phyloP scores from a whole-genome alignment of 2,888 invertebrate species.

The Stegophylla sp. region DNA sequence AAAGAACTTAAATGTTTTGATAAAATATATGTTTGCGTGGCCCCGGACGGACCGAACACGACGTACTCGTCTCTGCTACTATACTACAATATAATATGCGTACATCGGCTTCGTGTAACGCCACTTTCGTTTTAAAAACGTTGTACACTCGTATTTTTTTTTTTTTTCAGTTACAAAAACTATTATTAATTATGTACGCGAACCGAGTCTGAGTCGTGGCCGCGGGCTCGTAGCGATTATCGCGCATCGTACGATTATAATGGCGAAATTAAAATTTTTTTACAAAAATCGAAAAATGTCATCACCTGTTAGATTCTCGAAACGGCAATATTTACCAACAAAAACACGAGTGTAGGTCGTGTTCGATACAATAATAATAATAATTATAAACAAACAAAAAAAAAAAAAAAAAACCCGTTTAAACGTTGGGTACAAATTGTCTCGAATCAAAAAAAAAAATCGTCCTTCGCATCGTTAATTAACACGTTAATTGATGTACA shows the following conservation, averaged over 20 bases:
- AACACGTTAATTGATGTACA: neutral
- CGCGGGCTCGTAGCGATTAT: no score
- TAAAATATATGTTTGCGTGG: constrained; percentile 2
- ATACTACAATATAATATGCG: neutral
- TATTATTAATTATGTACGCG: no score
- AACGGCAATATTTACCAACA: neutral
- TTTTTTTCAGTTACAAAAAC: no score
- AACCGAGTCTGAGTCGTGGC: no score
- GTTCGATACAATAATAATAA: neutral
- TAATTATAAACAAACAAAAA: neutral
- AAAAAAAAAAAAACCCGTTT: constrained; percentile 17
- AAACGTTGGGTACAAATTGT: neutral
- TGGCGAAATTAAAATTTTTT: neutral
- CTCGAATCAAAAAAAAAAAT: neutral
- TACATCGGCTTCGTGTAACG: no score
- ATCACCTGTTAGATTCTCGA: constrained; percentile 9
- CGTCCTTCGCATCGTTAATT: neutral
- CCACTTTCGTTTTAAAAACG: neutral
- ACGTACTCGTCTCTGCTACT: neutral
- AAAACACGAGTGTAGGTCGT: neutral
- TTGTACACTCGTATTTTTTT: neutral
- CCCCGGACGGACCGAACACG: neutral
- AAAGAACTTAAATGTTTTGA: constrained; percentile 9
- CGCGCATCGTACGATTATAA: no score
- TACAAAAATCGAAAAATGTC: neutral